Base-by-base conservation (phyloP, 2,888 invertebrate species). In the Apotomis turbidana region DNA sequence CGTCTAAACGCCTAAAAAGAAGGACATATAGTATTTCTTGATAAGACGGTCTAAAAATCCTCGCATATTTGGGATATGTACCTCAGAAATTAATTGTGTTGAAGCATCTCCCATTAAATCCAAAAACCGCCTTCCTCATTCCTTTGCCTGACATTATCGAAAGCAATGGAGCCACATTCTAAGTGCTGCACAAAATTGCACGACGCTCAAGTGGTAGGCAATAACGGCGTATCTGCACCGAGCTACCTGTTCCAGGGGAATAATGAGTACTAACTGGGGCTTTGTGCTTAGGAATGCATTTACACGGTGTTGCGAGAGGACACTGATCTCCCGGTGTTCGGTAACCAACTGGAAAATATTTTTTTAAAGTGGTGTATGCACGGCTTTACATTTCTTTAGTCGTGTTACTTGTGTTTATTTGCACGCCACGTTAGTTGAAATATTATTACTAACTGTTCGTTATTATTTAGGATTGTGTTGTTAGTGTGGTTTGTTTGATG, bases 251-350 rank as follows among this genome's bases (percentile, higher is more conserved):
- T 86, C 82, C 81, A 77, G 76, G 76, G 78, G 84, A 82, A 84
- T 90, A 91, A 90, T 90, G 87, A 89, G 85, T 84, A 75, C 82
- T 86, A 87, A 89, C 86, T 85, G 83, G 85, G 83, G 83, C 83
- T 87, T 85, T 85, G 84, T 83, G 80, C 78, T 75, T 73, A 77
- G 85, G 86, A 88, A 88, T 87, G 83, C 77, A 63, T 72, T 72
- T 72, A 68, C 72, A 68, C 72, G 68, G 67, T 51, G 58, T 70
- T 59, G 63, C 57, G 70, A 46, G 64, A 72, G 68, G 72, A 72
- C 72, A 72, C 68, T 72, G 72, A 68, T 68, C 72, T 72, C 72
- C 15, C 51, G 6, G 62, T 51, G 44, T 70, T 49, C 44, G n/a
- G 57, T 57, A 13, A 54, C 52, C 15, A 15, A 52, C 54, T 49